Conservation (phyloP, 2,797 vertebrate species). For the Tolypeutes matacus region DNA sequence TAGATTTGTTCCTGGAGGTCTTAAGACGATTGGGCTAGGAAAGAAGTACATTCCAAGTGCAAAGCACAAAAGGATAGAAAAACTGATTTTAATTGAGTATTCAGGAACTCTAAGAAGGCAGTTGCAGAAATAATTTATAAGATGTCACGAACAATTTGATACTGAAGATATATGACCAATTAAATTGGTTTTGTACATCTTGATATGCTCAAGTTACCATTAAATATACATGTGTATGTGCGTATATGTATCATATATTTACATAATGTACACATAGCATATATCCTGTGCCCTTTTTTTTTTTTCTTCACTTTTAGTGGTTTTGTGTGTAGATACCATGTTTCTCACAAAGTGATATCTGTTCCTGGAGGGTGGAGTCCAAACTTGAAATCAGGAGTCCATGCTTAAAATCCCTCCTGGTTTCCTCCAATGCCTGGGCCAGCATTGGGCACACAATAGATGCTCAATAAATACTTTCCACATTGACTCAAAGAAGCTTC, state of each 20-base stretch:
- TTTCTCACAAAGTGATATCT: constrained; percentile 16
- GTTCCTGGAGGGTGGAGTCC: not conserved
- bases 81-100: constrained; percentile 3
- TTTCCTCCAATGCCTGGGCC: not conserved
- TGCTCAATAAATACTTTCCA: constrained; percentile 31
- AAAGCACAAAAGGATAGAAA: constrained; percentile 5
- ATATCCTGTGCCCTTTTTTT: not conserved
- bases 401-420: constrained; percentile 15
- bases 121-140: not conserved
- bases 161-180: not conserved
- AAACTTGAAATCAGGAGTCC: constrained; percentile 14
- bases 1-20: not conserved
- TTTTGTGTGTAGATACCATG: constrained; percentile 23
- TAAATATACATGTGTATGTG: not conserved
- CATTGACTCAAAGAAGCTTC: not conserved
- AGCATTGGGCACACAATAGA: not conserved
- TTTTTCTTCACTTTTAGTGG: not conserved
- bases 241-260: not conserved
- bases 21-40: not conserved
- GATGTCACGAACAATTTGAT: not conserved
- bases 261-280: not conserved
- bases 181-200: constrained; percentile 35
- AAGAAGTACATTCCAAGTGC: not conserved
- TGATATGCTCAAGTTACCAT: constrained; percentile 18
- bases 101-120: constrained; percentile 1